Conservation (phyloP, 2,797 vertebrate species). For the Bucorvus abyssinicus region DNA sequence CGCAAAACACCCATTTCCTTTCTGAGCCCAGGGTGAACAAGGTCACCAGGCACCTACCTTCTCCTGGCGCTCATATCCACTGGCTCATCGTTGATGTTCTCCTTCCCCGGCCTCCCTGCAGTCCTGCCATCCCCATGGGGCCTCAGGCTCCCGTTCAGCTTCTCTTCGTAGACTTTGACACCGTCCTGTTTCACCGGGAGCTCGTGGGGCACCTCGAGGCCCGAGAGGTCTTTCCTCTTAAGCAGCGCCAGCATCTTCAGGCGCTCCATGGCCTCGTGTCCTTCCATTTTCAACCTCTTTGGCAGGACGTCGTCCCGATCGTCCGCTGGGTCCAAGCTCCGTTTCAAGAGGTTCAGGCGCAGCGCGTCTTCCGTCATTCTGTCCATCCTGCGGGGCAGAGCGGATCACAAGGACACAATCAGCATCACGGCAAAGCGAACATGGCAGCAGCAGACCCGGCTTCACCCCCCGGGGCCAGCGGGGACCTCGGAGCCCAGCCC, state of each 20-base stretch:
- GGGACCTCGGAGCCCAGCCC: neutral
- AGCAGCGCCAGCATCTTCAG: conserved; percentile 95
- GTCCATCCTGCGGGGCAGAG: conserved; percentile 82
- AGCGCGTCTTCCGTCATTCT: conserved; percentile 93
- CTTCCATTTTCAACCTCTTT: conserved; percentile 93
- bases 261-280: conserved; percentile 95
- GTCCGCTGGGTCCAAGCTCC: conserved; percentile 85
- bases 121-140: conserved; percentile 76
- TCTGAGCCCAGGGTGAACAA: neutral
- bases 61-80: conserved; percentile 95
- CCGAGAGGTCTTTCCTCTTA: conserved; percentile 91
- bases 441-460: too few relatives aligned
- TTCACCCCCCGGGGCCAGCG: neutral
- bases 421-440: neutral
- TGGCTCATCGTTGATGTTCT: conserved; percentile 92
- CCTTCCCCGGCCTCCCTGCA: conserved; percentile 86
- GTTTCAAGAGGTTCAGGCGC: conserved; percentile 90
- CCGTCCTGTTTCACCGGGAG: conserved; percentile 72
- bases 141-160: conserved; percentile 89
- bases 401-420: neutral
- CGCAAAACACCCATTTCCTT: rapidly evolving
- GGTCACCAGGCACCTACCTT: conserved; percentile 74
- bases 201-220: conserved; percentile 79
- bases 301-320: conserved; percentile 90
- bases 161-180: conserved; percentile 86